Evolutionary conservation across 2,797 vertebrate genomes (phyloP), one percentile per base, ranked within the genome.

Genomic region (Gadopsis marmoratus): DNA sequence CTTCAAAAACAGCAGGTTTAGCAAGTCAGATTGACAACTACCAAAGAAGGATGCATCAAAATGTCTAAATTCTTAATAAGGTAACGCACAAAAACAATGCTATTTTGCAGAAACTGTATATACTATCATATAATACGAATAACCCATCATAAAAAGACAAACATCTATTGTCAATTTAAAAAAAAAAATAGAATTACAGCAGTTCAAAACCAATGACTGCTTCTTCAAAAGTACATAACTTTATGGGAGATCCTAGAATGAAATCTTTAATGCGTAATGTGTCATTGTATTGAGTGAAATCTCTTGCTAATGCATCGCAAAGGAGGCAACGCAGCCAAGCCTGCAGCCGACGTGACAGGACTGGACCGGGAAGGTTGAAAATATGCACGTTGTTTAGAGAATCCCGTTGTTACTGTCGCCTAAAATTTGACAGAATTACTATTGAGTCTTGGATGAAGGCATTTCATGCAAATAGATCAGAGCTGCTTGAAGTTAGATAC

Each of bases 381-480:
- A 61, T 19, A 19, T 4, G 13, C 5, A 16, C 8, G 33, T 45
- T 51, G 26, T 41, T 45, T 21, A 33, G 4, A 26, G 41, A 58
- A 58, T 23, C 12, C 5, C n/a, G 9, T 13, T 2, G 7, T n/a
- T 1, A 33, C 1, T 29, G 62, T 35, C 35, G 9, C 17, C 1
- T 14, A 29, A 33, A 41, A 39, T 33, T 1, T 4, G 12, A 31
- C 0, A 37, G 23, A 54, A 23, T 31, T 0, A 26, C n/a, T 19
- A 0, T 11, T 13, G 6, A 37, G 48, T 60, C 5, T 6, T 48
- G 12, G 3, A 50, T 53, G 37, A 13, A 55, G 72, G 23, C 11
- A 4, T 62, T 61, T 68, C 70, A 82, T 14, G 45, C 35, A 65
- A 55, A 87, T 45, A 1, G n/a, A 16, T 51, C 8, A 13, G 37